Evolutionary conservation across 2,888 invertebrate species (phyloP).

Genomic region (Atrina japonica): DNA sequence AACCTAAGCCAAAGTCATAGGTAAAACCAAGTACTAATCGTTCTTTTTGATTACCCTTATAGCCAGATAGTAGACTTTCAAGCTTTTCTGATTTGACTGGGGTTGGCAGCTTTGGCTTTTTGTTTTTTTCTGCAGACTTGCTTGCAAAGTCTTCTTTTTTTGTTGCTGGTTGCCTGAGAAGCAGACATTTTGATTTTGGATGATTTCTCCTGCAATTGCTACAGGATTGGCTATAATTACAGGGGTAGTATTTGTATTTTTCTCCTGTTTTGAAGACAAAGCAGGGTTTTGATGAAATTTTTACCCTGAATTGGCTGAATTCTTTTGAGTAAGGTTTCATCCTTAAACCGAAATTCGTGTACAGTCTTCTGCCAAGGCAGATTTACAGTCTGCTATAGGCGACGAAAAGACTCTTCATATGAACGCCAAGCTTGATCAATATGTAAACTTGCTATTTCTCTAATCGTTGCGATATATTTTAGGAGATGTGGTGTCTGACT

Average conservation of each 20-base stretch:
- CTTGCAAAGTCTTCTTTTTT: too few relatives aligned
- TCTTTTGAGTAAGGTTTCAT: too few relatives aligned
- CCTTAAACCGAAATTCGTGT: too few relatives aligned
- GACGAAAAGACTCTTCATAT: too few relatives aligned
- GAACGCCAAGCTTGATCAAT: too few relatives aligned
- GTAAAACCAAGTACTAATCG: constrained; percentile 16
- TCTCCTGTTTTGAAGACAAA: constrained; percentile 22
- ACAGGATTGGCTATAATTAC: constrained; percentile 17
- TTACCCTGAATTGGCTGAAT: too few relatives aligned
- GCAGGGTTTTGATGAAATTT: constrained; percentile 3
- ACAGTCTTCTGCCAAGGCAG: too few relatives aligned
- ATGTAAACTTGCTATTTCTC: constrained; percentile 16
- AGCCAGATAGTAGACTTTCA: background rate
- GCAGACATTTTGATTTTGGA: background rate
- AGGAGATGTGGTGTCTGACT: background rate
- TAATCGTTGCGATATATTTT: constrained; percentile 7
- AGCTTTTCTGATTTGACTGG: background rate
- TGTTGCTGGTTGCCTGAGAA: background rate
- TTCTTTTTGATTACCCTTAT: background rate
- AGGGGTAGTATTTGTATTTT: background rate
- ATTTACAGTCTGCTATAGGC: too few relatives aligned
- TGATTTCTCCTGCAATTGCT: constrained; percentile 1
- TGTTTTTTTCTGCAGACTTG: background rate
- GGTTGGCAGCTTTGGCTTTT: background rate
- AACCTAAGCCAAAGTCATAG: constrained; percentile 18